Evolutionary conservation across 2,113 vertebrate species (phyloP).

Genomic region (Hydrolagus affinis): DNA sequence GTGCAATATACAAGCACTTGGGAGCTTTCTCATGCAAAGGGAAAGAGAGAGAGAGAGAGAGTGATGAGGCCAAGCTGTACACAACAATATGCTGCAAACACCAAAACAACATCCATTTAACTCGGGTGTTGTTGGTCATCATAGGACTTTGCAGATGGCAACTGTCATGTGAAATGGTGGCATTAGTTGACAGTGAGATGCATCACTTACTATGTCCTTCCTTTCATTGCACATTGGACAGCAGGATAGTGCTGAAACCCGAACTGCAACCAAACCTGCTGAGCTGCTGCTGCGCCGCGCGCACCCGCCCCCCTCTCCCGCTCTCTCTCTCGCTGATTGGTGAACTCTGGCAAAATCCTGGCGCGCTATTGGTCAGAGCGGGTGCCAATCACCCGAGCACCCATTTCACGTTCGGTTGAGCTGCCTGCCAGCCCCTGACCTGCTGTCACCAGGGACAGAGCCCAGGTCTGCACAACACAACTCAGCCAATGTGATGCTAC

Average conservation of each 20-base stretch:
- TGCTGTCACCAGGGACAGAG: background rate
- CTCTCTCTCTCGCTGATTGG: background rate
- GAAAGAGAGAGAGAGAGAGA: no score
- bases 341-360: background rate
- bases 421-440: no score
- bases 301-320: background rate
- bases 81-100: no score
- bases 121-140: no score
- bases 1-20: no score
- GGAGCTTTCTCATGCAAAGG: no score
- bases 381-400: background rate
- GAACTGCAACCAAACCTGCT: background rate
- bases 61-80: no score
- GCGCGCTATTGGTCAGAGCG: background rate
- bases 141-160: no score
- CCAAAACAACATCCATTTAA: no score
- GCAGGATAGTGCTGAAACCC: slow-evolving; percentile 9
- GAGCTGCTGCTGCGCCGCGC: background rate
- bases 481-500: no score
- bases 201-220: background rate
- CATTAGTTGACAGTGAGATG: background rate
- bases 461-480: background rate
- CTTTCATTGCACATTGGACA: background rate
- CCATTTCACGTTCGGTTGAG: background rate
- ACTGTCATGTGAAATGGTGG: background rate